Percentiles rank a stretch among this genome's conserved stretches.
Evolutionary conservation across 2,797 vertebrate species (phyloP).

Genomic region (Tolypeutes matacus): DNA sequence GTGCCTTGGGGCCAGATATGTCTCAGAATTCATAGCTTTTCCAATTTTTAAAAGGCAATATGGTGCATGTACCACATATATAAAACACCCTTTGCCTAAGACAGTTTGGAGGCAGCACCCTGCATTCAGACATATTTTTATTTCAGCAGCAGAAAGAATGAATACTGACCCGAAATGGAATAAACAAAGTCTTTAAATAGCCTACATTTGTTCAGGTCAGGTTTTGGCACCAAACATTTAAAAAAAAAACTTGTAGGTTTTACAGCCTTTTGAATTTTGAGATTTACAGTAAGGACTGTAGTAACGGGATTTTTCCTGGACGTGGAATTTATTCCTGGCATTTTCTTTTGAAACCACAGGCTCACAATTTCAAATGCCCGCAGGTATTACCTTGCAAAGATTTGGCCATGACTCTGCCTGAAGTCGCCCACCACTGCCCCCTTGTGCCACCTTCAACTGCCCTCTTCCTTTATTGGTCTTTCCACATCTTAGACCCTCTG

Average conservation of each 20-base stretch:
- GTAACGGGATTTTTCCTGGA: not conserved
- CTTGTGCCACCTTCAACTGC: not conserved
- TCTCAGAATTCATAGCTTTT: not conserved
- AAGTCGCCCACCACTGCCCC: not conserved
- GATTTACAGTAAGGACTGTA: not conserved
- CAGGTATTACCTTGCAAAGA: not conserved
- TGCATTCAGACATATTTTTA: not conserved
- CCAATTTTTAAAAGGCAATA: not conserved
- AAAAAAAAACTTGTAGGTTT: not conserved
- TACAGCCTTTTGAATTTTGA: not conserved
- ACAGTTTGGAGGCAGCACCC: not conserved
- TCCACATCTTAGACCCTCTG: not conserved
- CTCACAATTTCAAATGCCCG: not conserved
- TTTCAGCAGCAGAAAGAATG: conserved; percentile 11
- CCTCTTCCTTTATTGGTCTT: not conserved
- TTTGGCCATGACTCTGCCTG: not conserved
- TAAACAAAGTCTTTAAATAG: not conserved
- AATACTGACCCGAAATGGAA: not conserved
- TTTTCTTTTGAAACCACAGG: not conserved
- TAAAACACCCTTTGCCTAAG: not conserved
- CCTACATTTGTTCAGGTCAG: not conserved
- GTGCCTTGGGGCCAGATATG: not conserved
- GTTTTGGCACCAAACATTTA: not conserved
- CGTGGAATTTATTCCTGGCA: not conserved
- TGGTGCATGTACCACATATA: not conserved